Evolutionary conservation across 2,888 invertebrate genomes (phyloP), one percentile per base, ranked within the genome.

Genomic region (Patella depressa): DNA sequence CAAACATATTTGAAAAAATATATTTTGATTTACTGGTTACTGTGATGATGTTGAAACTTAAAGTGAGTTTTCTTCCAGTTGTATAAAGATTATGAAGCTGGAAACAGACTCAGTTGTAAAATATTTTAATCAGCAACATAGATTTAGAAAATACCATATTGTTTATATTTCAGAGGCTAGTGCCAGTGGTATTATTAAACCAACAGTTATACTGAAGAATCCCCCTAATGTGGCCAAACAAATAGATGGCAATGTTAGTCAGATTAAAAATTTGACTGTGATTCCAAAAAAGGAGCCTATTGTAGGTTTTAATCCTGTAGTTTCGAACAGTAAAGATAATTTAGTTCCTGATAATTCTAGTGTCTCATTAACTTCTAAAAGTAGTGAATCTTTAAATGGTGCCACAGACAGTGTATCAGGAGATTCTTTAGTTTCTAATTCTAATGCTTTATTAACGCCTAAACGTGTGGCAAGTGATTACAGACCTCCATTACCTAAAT

Each of bases 401-500:
- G 45, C 17, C n/a, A 12, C 24, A 15, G 11, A 74, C 19, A 71
- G 7, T 24, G 57, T 45, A 53, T 69, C n/a, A 17, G 57, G 17
- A 29, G 12, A 45, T 17, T 11, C 45, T 34, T n/a, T 74, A 15
- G 17, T 12, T 12, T 65, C 19, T 29, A 24, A 45, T 19, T 45
- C 69, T 65, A 65, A 69, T 65, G n/a, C 17, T 15, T 34, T 29
- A 53, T 19, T 73, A 29, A 65, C 72, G 34, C 19, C 76, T 72
- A 72, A 78, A 74, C 19, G 78, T 74, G 53, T 81, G 81, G 34
- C 80, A 80, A 79, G 81, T 80, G 80, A 80, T 81, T 65, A 24
- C 65, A 65, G 82, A 57, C 84, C 83, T 24, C 84, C 83, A 74
- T 79, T 87, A 29, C 86, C 86, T 2, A 87, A 83, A 77, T 87